phyloP scores from a whole-genome alignment of 2,888 invertebrate genomes.

The Portevinia maculata region DNA sequence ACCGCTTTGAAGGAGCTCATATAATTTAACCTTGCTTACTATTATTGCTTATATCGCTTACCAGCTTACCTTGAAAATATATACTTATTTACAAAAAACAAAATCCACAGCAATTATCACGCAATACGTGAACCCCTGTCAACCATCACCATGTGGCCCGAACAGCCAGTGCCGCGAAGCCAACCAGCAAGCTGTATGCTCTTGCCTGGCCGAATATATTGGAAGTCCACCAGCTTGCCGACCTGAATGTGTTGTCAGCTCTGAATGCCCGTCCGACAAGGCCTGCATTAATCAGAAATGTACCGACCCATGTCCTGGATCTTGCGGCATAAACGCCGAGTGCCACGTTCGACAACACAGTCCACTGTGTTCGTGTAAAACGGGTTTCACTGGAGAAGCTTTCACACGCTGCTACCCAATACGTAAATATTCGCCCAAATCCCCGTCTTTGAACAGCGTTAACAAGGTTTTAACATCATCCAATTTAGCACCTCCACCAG shows the following conservation, averaged over 20 bases:
- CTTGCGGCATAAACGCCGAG: conserved; percentile 90
- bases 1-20: not conserved
- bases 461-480: not conserved
- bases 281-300: conserved; percentile 91
- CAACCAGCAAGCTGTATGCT: conserved; percentile 88
- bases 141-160: conserved; percentile 91
- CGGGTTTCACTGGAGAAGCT: conserved; percentile 90
- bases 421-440: conserved; percentile 61
- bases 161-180: conserved; percentile 88
- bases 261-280: conserved; percentile 89
- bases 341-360: conserved; percentile 93
- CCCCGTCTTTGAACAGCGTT: not conserved
- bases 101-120: conserved; percentile 43
- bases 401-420: conserved; percentile 86
- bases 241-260: conserved; percentile 91
- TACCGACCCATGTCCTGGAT: conserved; percentile 90
- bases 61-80: conserved; percentile 15
- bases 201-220: conserved; percentile 88
- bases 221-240: conserved; percentile 91
- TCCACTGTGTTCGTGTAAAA: conserved; percentile 90
- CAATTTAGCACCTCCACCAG: conserved; percentile 76
- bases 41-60: conserved; percentile 45
- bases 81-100: conserved; percentile 33
- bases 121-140: conserved; percentile 84
- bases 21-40: conserved; percentile 14